A percentile compares a stretch with the other conserved stretches of the same genome.
phyloP scores from a whole-genome alignment of 2,888 invertebrate genomes.

The Cancer borealis region DNA sequence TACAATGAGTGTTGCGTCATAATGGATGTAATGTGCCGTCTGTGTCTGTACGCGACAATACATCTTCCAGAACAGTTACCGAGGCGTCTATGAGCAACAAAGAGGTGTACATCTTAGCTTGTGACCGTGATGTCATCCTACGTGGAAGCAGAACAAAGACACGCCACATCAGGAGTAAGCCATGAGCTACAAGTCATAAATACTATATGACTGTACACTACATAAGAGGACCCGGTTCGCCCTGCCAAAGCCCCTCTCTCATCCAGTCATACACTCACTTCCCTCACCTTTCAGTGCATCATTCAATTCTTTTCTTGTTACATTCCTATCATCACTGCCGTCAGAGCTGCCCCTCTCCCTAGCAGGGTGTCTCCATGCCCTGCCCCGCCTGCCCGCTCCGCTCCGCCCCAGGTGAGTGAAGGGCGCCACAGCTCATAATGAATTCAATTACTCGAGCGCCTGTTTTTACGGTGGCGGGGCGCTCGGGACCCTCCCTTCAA shows the following conservation, averaged over 20 bases:
- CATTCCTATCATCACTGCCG: conserved; percentile 39
- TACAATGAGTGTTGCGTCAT: not conserved
- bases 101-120: not conserved
- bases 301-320: conserved; percentile 1
- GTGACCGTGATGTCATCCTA: not conserved
- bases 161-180: not conserved
- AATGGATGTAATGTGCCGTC: not conserved
- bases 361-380: conserved; percentile 39
- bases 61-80: not conserved
- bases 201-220: not conserved
- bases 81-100: not conserved
- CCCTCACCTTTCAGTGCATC: not conserved
- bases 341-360: conserved; percentile 25
- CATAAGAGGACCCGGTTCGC: not conserved
- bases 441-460: conserved; percentile 65
- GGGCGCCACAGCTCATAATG: conserved; percentile 65
- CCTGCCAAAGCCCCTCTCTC: not conserved
- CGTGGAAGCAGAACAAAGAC: not conserved
- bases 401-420: conserved; percentile 52
- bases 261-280: not conserved
- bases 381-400: conserved; percentile 45
- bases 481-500: conserved; percentile 44
- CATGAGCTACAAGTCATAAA: not conserved
- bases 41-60: not conserved
- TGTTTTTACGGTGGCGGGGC: conserved; percentile 56